These are phyloP conservation scores for Onthophagus sagittarius DNA, from an alignment of 2,888 invertebrate species.

Conservation along the genomic window DNA sequence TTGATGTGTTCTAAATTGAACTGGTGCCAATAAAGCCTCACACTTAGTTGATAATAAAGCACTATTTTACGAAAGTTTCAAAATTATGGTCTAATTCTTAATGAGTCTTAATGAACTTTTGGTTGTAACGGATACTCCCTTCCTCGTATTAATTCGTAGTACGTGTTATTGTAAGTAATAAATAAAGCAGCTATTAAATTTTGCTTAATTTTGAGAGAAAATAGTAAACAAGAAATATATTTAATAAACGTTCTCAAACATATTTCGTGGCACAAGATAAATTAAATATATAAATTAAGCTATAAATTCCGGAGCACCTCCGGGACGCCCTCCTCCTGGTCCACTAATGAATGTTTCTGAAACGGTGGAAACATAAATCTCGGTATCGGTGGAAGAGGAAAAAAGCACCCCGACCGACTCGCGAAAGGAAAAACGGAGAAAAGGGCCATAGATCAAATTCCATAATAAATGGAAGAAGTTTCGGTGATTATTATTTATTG, in stretches of 20 bases:
- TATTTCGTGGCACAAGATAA: background rate
- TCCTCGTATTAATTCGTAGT: background rate
- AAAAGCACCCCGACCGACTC: slow-evolving; percentile 1
- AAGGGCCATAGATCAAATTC: background rate
- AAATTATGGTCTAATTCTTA: too few relatives aligned
- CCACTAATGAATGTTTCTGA: slow-evolving; percentile 20
- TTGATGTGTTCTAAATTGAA: too few relatives aligned
- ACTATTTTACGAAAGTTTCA: too few relatives aligned
- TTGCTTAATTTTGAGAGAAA: too few relatives aligned
- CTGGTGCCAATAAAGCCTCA: too few relatives aligned
- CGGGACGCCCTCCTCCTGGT: background rate
- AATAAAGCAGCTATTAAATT: too few relatives aligned
- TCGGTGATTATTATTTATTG: background rate
- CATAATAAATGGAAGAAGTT: background rate
- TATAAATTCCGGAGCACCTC: slow-evolving; percentile 13
- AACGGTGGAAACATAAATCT: slow-evolving; percentile 22
- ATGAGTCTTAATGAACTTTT: too few relatives aligned
- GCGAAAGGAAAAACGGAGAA: background rate
- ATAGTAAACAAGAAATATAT: background rate
- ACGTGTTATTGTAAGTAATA: background rate
- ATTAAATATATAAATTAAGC: slow-evolving; percentile 21
- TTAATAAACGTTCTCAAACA: slow-evolving; percentile 3
- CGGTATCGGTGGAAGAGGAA: slow-evolving; percentile 13
- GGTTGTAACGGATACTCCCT: too few relatives aligned
- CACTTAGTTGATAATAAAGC: too few relatives aligned